Conservation (phyloP, 2,888 invertebrate genomes). For the Macrophya alboannulata region DNA sequence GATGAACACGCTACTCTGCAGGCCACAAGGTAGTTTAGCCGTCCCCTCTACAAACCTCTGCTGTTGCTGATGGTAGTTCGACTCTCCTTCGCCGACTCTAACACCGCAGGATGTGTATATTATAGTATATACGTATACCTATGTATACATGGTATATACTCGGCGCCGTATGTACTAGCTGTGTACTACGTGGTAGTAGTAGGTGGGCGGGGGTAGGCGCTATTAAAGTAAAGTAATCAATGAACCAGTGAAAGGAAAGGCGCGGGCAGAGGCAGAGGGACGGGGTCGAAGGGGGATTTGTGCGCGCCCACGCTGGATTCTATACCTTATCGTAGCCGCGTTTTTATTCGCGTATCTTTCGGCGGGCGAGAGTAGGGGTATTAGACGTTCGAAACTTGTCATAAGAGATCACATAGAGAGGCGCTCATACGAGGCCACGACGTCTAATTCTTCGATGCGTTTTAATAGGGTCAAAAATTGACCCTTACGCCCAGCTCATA, state of each 20-base stretch:
- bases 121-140: conserved; percentile 24
- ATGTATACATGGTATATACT: conserved; percentile 19
- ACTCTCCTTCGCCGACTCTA: conserved; percentile 43
- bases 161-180: conserved; percentile 33
- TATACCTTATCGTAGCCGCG: conserved; percentile 50
- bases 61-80: not conserved
- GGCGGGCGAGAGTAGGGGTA: not conserved
- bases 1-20: conserved; percentile 46
- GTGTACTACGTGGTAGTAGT: conserved; percentile 46
- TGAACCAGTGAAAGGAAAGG: conserved; percentile 62
- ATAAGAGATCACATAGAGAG: conserved; percentile 9
- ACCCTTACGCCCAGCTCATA: conserved; percentile 33
- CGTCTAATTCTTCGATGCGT: conserved; percentile 51
- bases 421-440: not conserved
- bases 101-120: conserved; percentile 52
- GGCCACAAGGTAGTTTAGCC: conserved; percentile 24
- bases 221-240: conserved; percentile 70
- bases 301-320: conserved; percentile 52
- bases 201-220: conserved; percentile 62
- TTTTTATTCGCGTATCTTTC: conserved; percentile 52
- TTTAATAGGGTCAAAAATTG: conserved; percentile 51
- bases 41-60: conserved; percentile 23
- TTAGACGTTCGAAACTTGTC: not conserved
- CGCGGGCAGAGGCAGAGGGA: conserved; percentile 36
- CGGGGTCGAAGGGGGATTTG: conserved; percentile 24